Percentiles rank a stretch among this genome's conserved stretches.
Evolutionary conservation across 2,888 invertebrate species (phyloP).

Genomic region (Lepidocyrtoides sp.): DNA sequence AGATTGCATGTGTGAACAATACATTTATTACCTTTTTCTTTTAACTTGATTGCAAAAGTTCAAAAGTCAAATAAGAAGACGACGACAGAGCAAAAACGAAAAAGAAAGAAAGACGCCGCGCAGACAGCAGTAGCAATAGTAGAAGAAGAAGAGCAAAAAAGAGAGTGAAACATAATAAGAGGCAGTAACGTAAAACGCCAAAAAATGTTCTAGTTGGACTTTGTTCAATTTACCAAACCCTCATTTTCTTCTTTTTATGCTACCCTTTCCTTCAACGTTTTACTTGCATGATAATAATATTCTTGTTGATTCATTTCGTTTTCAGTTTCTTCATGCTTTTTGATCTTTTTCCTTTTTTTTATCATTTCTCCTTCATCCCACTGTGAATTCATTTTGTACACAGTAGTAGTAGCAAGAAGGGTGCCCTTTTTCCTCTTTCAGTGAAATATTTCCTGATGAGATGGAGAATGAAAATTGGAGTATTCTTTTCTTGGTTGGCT

Average conservation of each 20-base stretch:
- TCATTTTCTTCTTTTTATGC: neutral
- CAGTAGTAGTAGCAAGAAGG: too few species aligned
- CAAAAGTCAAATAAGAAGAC: conserved; percentile 72
- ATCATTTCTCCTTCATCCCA: conserved; percentile 13
- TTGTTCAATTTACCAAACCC: conserved; percentile 48
- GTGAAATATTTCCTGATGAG: conserved; percentile 7
- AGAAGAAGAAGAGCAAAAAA: conserved; percentile 1
- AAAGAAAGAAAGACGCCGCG: neutral
- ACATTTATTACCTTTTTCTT: conserved; percentile 76
- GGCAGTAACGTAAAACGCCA: neutral
- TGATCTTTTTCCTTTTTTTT: conserved; percentile 17
- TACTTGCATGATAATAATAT: too few species aligned
- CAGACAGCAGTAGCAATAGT: neutral
- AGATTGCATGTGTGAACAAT: conserved; percentile 60
- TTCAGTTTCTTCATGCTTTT: conserved; percentile 70
- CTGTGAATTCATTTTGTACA: conserved; percentile 37
- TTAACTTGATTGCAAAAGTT: conserved; percentile 77
- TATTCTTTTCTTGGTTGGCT: neutral
- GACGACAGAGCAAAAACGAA: too few species aligned
- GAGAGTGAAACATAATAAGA: neutral
- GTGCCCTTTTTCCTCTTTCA: too few species aligned
- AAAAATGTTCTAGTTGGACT: conserved; percentile 51
- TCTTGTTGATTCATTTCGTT: conserved; percentile 73
- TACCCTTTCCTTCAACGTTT: neutral
- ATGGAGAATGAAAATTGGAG: conserved; percentile 55